Evolutionary conservation across 1,140 invertebrate genomes (phyloP), one percentile per base, ranked within the genome.

Genomic region (Archivesica marissinica): DNA sequence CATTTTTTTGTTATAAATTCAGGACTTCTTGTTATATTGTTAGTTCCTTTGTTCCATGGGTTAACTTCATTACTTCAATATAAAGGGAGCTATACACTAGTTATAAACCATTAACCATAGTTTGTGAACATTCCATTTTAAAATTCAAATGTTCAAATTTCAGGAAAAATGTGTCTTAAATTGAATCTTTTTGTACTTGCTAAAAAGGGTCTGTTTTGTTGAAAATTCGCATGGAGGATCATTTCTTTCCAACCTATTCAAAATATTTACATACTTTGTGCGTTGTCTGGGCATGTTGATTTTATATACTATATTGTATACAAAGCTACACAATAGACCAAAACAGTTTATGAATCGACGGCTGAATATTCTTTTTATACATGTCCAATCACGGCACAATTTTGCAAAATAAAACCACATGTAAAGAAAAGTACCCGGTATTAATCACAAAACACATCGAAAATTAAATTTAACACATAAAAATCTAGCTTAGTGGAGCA

Each of bases 181-280:
- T 79, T 39, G 39, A 59, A 33, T 50, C 0, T 64, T 41, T 79
- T 79, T 79, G 77, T 66, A 28, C 38, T 7, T 17, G 15, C 23
- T 17, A 35, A 50, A 66, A 66, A 79, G 25, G 56, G 23, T 17
- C 54, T 30, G 56, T 79, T 79, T 79, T 79, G 77, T 79, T 79
- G n/a, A 41, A 79, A 79, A 83, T 72, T 81, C 54, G 56, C 33
- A 35, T 17, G 52, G 41, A 50, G 64, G 44, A 74, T 72, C 54
- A 75, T 59, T 75, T 75, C 80, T 83, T 74, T 75, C 59, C 15
- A 59, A 28, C 30, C 54, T 61, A 70, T 75, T 83, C 80, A 83
- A 74, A 83, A 83, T 83, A 75, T 83, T 83, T 83, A 83, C 59
- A 61, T 79, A 79, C 33, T 61, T 75, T 35, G 17, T 33, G 52